phyloP scores from a whole-genome alignment of 2,113 vertebrate genomes.

The Mustelus asterias region DNA sequence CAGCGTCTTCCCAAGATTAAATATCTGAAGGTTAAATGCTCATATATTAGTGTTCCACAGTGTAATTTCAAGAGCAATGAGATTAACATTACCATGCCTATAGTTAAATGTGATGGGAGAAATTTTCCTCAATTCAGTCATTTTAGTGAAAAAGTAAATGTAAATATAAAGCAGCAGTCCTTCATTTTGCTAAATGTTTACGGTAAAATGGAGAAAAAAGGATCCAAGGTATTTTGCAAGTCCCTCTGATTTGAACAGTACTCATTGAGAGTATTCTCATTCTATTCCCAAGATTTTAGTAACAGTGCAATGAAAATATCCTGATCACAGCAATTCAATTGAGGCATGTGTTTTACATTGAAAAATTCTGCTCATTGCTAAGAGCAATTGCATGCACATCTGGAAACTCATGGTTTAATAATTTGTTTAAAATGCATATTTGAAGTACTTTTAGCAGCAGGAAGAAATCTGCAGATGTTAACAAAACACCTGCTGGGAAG shows the following conservation, averaged over 20 bases:
- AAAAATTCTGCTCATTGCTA: not conserved
- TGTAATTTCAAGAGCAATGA: not conserved
- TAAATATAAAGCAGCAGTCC: not conserved
- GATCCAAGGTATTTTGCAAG: not conserved
- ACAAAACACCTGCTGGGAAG: not conserved
- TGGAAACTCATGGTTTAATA: not conserved
- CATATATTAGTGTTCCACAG: not conserved
- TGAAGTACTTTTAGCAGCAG: constrained; percentile 13
- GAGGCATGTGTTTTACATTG: not conserved
- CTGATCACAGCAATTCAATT: not conserved
- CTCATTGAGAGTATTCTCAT: not conserved
- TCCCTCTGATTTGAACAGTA: not conserved
- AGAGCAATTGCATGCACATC: constrained; percentile 1
- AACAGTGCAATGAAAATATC: not conserved
- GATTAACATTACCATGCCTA: not conserved
- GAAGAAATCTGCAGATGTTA: not conserved
- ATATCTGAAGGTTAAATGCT: not conserved
- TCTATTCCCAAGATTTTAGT: not conserved
- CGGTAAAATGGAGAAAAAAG: not conserved
- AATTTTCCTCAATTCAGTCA: not conserved
- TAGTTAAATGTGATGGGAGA: not conserved
- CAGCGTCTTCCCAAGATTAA: no score
- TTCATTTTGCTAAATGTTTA: not conserved
- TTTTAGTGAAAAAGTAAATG: not conserved
- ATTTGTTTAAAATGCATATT: constrained; percentile 14